phyloP scores from a whole-genome alignment of 2,113 vertebrate species.

The Thunnus maccoyii region DNA sequence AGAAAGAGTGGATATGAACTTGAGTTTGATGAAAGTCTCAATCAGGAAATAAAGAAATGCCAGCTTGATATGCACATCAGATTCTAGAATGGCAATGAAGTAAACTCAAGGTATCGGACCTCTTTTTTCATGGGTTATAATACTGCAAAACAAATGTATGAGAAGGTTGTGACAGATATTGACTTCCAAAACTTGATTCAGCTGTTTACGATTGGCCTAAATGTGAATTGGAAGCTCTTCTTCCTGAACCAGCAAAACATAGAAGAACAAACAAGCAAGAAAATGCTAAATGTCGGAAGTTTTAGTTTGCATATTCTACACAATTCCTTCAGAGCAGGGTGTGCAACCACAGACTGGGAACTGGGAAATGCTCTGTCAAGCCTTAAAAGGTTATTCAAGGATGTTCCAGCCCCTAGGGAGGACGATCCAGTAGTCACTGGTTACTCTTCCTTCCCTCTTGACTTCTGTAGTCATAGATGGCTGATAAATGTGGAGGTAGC shows the following conservation, averaged over 20 bases:
- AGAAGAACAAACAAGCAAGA: neutral
- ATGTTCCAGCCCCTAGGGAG: neutral
- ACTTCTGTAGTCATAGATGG: neutral
- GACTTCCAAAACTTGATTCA: neutral
- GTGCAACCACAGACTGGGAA: neutral
- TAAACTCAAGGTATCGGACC: neutral
- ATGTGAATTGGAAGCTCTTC: neutral
- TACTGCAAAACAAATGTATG: too few species aligned
- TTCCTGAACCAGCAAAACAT: neutral
- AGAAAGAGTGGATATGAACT: neutral
- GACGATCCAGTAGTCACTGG: neutral
- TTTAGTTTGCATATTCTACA: neutral
- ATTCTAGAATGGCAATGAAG: neutral
- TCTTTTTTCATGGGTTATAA: neutral
- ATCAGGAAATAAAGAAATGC: neutral
- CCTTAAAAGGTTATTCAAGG: constrained; percentile 2
- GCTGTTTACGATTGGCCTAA: neutral
- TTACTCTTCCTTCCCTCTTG: neutral
- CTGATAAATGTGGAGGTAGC: neutral
- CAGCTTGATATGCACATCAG: neutral
- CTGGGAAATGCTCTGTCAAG: neutral
- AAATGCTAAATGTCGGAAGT: neutral
- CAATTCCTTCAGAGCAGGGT: neutral
- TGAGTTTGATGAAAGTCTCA: neutral
- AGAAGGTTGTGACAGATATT: neutral